Percentiles rank a stretch among this genome's conserved stretches.
These are phyloP conservation scores for Alcis repandata DNA, from an alignment of 2,888 invertebrate species.

Conservation along the genomic window DNA sequence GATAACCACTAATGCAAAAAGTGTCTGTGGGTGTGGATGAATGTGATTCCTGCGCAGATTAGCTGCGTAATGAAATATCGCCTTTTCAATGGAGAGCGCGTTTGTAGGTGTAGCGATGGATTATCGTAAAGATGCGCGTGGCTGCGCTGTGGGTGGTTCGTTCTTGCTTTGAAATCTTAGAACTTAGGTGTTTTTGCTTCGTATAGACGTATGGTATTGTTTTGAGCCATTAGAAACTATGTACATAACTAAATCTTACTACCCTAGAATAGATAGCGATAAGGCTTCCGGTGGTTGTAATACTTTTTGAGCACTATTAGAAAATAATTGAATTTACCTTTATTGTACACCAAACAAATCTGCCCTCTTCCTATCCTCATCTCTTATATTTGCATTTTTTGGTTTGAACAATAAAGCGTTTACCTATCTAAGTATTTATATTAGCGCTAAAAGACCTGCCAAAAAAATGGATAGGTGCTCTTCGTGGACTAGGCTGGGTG, in stretches of 20 bases:
- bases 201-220: neutral
- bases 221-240: neutral
- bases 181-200: constrained; percentile 2
- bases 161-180: constrained; percentile 14
- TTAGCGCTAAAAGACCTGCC: too few relatives aligned
- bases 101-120: constrained; percentile 51
- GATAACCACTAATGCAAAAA: constrained; percentile 30
- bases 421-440: too few relatives aligned
- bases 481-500: too few relatives aligned
- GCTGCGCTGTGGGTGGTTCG: constrained; percentile 52
- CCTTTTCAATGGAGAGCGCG: constrained; percentile 52
- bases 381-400: too few relatives aligned
- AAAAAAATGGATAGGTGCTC: too few relatives aligned
- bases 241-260: neutral
- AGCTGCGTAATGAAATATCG: constrained; percentile 51
- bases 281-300: too few relatives aligned
- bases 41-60: constrained; percentile 46
- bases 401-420: too few relatives aligned
- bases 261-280: too few relatives aligned
- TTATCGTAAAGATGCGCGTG: constrained; percentile 51
- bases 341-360: too few relatives aligned
- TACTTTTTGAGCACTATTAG: too few relatives aligned
- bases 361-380: too few relatives aligned
- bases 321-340: too few relatives aligned
- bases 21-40: constrained; percentile 49